phyloP scores from a whole-genome alignment of 2,113 vertebrate genomes.

The Ursus arctos region DNA sequence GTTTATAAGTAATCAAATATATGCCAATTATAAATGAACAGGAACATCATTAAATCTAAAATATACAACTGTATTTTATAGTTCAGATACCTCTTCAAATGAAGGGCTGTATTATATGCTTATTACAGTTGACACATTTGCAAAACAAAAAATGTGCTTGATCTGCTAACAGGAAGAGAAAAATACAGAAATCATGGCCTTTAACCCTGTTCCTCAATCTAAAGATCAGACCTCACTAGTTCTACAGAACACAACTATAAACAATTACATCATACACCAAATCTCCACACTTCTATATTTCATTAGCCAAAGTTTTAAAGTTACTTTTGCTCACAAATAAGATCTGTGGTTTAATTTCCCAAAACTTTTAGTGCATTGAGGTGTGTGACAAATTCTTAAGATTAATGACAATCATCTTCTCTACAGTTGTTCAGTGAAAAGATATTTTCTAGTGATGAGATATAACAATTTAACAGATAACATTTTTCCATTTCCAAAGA shows the following conservation, averaged over 20 bases:
- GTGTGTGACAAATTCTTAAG: background rate
- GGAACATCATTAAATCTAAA: constrained; percentile 24
- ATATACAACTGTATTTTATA: background rate
- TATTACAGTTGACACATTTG: background rate
- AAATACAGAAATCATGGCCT: background rate
- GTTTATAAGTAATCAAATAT: background rate
- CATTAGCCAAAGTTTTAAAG: background rate
- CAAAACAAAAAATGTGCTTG: background rate
- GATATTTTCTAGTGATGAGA: background rate
- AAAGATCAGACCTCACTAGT: background rate
- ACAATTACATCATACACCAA: background rate
- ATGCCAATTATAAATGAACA: constrained; percentile 6
- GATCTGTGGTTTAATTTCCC: background rate
- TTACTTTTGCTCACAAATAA: constrained; percentile 44
- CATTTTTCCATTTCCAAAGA: constrained; percentile 58
- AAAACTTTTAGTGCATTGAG: constrained; percentile 15
- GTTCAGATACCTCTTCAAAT: constrained; percentile 44
- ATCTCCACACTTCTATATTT: background rate
- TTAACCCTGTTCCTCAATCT: constrained; percentile 21
- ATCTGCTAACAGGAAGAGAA: constrained; percentile 23
- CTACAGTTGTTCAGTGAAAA: background rate
- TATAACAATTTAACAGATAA: constrained; percentile 17
- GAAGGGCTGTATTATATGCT: background rate
- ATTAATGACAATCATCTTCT: constrained; percentile 25
- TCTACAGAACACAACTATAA: constrained; percentile 43